phyloP scores from a whole-genome alignment of 2,113 vertebrate species.

The Plecturocebus donacophilus region DNA sequence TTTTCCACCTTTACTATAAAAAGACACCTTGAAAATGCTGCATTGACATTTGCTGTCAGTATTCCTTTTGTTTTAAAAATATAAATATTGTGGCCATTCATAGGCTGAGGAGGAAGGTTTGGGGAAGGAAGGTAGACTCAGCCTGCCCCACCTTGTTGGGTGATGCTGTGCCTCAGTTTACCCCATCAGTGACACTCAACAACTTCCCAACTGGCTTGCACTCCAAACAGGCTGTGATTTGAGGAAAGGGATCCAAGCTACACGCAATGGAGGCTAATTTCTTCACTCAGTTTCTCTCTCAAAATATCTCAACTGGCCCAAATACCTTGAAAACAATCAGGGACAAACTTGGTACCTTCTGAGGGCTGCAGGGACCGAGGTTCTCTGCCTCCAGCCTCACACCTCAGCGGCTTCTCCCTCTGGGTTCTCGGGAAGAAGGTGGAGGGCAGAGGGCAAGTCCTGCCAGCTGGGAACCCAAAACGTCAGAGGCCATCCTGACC shows the following conservation, averaged over 20 bases:
- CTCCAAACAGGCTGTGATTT: background rate
- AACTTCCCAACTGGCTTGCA: background rate
- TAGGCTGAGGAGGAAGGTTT: background rate
- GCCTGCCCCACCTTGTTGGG: background rate
- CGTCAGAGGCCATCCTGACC: conserved; percentile 29
- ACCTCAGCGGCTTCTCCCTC: conserved; percentile 12
- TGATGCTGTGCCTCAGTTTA: background rate
- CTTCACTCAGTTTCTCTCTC: background rate
- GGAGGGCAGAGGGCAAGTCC: conserved; percentile 39
- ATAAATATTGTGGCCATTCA: background rate
- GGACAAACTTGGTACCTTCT: background rate
- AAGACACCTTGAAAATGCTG: conserved; percentile 61
- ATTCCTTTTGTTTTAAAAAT: conserved; percentile 6
- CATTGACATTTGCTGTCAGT: background rate
- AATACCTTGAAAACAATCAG: background rate
- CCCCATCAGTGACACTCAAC: rapidly evolving
- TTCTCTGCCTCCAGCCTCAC: conserved; percentile 3
- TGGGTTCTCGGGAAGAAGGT: conserved; percentile 40
- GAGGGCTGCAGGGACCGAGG: background rate
- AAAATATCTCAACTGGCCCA: background rate
- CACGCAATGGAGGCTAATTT: rapidly evolving
- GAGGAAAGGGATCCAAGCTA: background rate
- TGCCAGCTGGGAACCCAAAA: background rate
- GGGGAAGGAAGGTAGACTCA: background rate
- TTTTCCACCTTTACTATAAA: conserved; percentile 71